Percentiles rank a stretch among this genome's conserved stretches.
phyloP scores from a whole-genome alignment of 2,888 invertebrate species.

The Agriotes lineatus region DNA sequence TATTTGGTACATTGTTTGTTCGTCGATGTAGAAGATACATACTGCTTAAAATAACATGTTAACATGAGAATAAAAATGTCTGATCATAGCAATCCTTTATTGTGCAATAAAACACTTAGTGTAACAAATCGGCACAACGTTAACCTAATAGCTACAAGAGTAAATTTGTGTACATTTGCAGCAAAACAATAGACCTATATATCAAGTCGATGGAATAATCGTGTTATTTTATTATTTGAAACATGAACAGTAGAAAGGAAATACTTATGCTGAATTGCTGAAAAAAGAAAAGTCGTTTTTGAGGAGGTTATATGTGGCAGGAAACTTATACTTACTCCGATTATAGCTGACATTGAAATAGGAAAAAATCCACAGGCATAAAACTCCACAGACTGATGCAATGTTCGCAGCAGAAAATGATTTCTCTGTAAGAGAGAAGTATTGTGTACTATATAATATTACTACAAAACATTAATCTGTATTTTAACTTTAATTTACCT shows the following conservation, averaged over 20 bases:
- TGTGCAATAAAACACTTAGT: too few relatives aligned
- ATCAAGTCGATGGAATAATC: neutral
- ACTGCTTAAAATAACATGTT: too few relatives aligned
- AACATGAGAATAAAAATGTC: too few relatives aligned
- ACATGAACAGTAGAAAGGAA: conserved; percentile 37
- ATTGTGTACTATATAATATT: neutral
- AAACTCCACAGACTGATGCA: conserved; percentile 46
- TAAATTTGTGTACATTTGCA: too few relatives aligned
- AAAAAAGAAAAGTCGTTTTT: conserved; percentile 6
- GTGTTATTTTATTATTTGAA: conserved; percentile 30
- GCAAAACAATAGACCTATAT: too few relatives aligned
- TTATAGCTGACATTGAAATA: conserved; percentile 46
- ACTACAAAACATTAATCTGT: neutral
- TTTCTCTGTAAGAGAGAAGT: conserved; percentile 43
- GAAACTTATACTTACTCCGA: conserved; percentile 45
- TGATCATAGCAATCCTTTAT: too few relatives aligned
- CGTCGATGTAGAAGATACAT: too few relatives aligned
- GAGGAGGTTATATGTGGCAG: neutral
- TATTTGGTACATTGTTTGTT: too few relatives aligned
- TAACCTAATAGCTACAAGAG: too few relatives aligned
- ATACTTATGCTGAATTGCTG: conserved; percentile 40
- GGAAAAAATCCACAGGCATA: conserved; percentile 45
- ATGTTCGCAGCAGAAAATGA: conserved; percentile 46
- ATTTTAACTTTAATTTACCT: too few relatives aligned
- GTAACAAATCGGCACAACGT: too few relatives aligned